These are phyloP conservation scores for Scaptodrosophila latifasciaeformis DNA, from an alignment of 2,888 invertebrate species.

Conservation along the genomic window DNA sequence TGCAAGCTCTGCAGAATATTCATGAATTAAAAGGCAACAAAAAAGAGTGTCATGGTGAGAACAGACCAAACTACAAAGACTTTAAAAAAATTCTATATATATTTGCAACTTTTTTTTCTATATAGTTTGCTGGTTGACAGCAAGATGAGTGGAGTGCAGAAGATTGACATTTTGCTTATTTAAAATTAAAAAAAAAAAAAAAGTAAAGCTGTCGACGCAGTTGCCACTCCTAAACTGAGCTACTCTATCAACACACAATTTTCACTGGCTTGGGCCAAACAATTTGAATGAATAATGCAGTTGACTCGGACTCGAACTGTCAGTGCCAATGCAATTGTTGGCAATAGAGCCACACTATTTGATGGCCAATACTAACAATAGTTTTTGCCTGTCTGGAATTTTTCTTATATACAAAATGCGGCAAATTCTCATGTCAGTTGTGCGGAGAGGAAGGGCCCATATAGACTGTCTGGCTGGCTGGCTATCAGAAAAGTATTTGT, in stretches of 20 bases:
- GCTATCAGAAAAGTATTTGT: conserved; percentile 20
- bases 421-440: conserved; percentile 27
- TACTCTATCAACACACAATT: conserved; percentile 48
- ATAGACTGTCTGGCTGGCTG: too few species aligned
- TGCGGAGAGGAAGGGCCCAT: conserved; percentile 12
- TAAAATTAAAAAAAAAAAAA: conserved; percentile 50
- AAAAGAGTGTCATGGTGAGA: conserved; percentile 33
- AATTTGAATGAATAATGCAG: conserved; percentile 25
- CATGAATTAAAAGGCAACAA: conserved; percentile 51
- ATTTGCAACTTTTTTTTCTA: too few species aligned
- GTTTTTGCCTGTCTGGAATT: conserved; percentile 44
- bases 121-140: too few species aligned
- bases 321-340: too few species aligned
- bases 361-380: conserved; percentile 24
- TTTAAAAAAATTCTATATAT: too few species aligned
- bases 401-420: conserved; percentile 40
- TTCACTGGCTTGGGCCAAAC: conserved; percentile 4
- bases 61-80: too few species aligned
- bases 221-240: conserved; percentile 48
- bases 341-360: too few species aligned
- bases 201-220: conserved; percentile 6
- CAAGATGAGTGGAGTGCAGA: too few species aligned
- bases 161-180: conserved; percentile 36
- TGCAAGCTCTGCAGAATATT: conserved; percentile 52
- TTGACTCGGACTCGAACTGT: conserved; percentile 29